Percentiles rank a stretch among this genome's conserved stretches.
These are phyloP conservation scores for Sipunculus nudus DNA, from an alignment of 2,888 invertebrate species.

Conservation along the genomic window DNA sequence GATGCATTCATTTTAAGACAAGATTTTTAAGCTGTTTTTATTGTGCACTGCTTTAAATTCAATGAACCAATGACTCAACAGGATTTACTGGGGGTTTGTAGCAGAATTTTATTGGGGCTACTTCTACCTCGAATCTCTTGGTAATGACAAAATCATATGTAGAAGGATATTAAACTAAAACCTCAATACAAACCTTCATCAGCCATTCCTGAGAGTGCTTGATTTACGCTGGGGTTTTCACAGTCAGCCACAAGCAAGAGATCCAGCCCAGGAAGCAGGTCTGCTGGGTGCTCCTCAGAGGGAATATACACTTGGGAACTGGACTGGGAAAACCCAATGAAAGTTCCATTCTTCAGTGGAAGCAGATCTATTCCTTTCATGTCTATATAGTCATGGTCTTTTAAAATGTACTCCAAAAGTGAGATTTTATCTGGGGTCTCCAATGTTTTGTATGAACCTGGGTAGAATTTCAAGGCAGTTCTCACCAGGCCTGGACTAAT, in stretches of 20 bases:
- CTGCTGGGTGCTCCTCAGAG: constrained; percentile 16
- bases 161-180: neutral
- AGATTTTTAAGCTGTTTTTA: too few species aligned
- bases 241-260: constrained; percentile 18
- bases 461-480: constrained; percentile 8
- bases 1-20: too few species aligned
- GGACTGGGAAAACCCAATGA: constrained; percentile 23
- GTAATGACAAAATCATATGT: too few species aligned
- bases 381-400: constrained; percentile 30
- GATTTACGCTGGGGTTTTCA: constrained; percentile 9
- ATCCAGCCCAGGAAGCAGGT: constrained; percentile 30
- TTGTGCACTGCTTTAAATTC: too few species aligned
- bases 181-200: constrained; percentile 24
- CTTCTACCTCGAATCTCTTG: too few species aligned
- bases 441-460: constrained; percentile 8
- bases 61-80: too few species aligned
- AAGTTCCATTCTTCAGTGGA: constrained; percentile 33
- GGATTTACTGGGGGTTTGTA: too few species aligned
- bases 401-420: constrained; percentile 28
- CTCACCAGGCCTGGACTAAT: constrained; percentile 21
- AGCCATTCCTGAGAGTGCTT: constrained; percentile 27
- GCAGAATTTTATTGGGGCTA: too few species aligned
- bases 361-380: constrained; percentile 29
- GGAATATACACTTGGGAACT: constrained; percentile 6
- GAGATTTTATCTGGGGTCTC: constrained; percentile 6